Base-by-base conservation (phyloP, 2,797 vertebrate genomes). In the Coregonus sp. region DNA sequence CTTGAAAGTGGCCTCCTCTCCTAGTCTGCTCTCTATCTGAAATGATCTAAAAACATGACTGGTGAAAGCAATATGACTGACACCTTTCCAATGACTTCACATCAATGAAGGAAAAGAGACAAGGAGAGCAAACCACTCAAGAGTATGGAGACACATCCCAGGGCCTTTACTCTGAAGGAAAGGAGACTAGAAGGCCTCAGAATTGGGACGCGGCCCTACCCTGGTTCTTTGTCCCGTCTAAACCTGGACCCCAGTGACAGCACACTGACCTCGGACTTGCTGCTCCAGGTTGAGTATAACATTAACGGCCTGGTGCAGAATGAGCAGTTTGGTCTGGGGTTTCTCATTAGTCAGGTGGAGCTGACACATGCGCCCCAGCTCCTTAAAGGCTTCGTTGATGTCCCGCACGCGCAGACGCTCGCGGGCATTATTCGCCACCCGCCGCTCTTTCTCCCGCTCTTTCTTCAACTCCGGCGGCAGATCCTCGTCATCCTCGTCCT, bases 321-420 rank as follows among this genome's bases (percentile, higher is more conserved):
- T 95, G 93, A 96, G 95, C 91, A 99, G 96, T 96, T 99, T 99
- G 96, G 98, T 99, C 97, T 99, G 98, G 25, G 96, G 97, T 96
- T 99, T 99, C 95, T 99, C 97, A 92, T 96, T 95, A 97, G 94
- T 97, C 91, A 99, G 92, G 92, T 99, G 98, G 84, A 99, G 96
- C 92, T 99, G 97, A 93, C 96, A 98, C 98, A 99, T 99, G 92
- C 94, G 97, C 89, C 98, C 98, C 91, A 99, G 96, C 95, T 99
- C 98, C 90, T 99, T 99, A 96, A 99, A 99, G 90, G 97, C 98
- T 96, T 97, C 97, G 94, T 99, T 99, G 97, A 99, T 99, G 96
- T 99, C 98, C 69, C 97, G 96, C 85, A 99, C 97, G 51, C 98
- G 97, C 85, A 99, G 96, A 75, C 97, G 96, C 86, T 99, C 98